Evolutionary conservation across 2,888 invertebrate species (phyloP), one percentile per base, ranked within the genome.

Genomic region (Dorcus hopei): DNA sequence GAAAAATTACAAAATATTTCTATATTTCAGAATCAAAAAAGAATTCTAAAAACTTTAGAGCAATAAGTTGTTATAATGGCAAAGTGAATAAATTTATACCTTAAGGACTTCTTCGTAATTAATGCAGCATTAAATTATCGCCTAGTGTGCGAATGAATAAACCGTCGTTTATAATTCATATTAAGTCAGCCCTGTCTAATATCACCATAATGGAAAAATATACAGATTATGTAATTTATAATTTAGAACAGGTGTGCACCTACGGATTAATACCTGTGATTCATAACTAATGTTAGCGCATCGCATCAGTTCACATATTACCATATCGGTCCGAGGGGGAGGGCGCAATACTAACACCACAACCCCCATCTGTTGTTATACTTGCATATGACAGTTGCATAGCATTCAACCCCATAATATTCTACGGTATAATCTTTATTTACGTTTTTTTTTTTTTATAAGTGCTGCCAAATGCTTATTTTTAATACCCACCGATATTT

Each of bases 271-370:
- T 67, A 68, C 68, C 67, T 67, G 68, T 68, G 68, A 68, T 68
- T 68, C 68, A 68, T 67, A 68, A 67, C 61, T 63, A 62, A 61
- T 65, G 60, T 62, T 61, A 59, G 54, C 62, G 64, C 65, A 68
- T 64, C 66, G 66, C 65, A 64, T 65, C 65, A 64, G 65, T 68
- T 65, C 65, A 66, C 67, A 65, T 65, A 69, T 68, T 68, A 68
- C 62, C 67, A 69, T 68, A 68, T 61, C 54, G 53, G 61, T 57
- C 51, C 51, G 41, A 45, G 51, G 49, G 56, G 49, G 51, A 55
- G 53, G 54, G 58, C 58, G 53, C 55, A 55, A 54, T 62, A 62
- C 58, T 54, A 57, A 60, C 62, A 61, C 64, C 64, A 60, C 54
- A 54, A 61, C 60, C 58, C 26, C 65, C 67, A 67, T 67, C 67